These are phyloP conservation scores for Orchestia grillus DNA, from an alignment of 1,140 invertebrate species.

Conservation along the genomic window DNA sequence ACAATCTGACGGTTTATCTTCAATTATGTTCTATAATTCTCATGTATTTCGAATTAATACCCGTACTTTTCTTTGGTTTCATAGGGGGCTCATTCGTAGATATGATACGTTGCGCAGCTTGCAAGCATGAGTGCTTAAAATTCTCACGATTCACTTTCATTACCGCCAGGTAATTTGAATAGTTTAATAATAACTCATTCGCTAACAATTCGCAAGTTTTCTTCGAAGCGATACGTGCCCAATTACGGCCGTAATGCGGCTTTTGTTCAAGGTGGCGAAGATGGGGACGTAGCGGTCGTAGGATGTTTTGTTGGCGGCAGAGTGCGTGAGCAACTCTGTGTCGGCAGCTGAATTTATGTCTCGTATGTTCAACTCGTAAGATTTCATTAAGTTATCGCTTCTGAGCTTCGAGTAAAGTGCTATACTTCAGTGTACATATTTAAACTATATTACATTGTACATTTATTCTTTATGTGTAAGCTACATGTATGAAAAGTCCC, in stretches of 20 bases:
- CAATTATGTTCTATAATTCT: background rate
- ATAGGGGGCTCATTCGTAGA: background rate
- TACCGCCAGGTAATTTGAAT: background rate
- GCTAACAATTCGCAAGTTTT: background rate
- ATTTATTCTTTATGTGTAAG: conserved; percentile 49
- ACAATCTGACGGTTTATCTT: background rate
- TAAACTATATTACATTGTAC: conserved; percentile 53
- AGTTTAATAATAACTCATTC: background rate
- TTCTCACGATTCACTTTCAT: background rate
- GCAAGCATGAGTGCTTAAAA: background rate
- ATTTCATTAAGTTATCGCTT: background rate
- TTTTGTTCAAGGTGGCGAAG: background rate
- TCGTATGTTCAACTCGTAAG: conserved; percentile 31
- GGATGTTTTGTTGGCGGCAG: background rate
- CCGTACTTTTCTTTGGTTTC: background rate
- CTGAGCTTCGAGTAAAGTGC: conserved; percentile 49
- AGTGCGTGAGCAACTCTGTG: no score
- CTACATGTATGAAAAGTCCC: conserved; percentile 12
- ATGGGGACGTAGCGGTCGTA: background rate
- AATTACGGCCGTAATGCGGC: background rate
- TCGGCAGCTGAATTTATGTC: background rate
- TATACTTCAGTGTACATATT: conserved; percentile 52
- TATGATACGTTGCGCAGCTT: background rate
- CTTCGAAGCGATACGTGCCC: background rate
- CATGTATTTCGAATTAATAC: background rate